Evolutionary conservation across 2,113 vertebrate species (phyloP), one percentile per base, ranked within the genome.

Genomic region (Gambusia holbrooki): DNA sequence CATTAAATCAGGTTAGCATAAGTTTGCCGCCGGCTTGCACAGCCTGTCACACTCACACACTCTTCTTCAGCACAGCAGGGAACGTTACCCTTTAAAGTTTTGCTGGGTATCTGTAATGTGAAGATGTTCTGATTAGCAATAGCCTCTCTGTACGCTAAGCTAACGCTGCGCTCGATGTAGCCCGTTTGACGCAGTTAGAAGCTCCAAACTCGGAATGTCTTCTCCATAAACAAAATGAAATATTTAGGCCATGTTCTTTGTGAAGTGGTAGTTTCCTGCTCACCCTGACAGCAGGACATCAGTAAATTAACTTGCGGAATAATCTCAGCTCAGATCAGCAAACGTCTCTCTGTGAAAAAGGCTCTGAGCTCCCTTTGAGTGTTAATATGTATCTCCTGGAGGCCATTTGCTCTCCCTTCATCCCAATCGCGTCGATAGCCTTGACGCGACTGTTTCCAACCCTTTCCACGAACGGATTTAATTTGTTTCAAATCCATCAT

Each of bases 401-500:
- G 22, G 61, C 70, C 15, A 14, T 3, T 67, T 63, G n/a, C 77
- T 30, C 70, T 74, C 45, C 25, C 35, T 58, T 73, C 15, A 32
- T 67, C 32, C 67, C 40, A 60, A 40, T n/a, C 51, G 32, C 22
- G 71, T 74, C 60, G 45, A 71, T 66, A 75, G 54, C 71, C 51
- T 51, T 29, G 30, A 79, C 71, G 62, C n/a, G 28, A 4, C 37
- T 45, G 42, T 83, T 88, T 87, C 74, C 65, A 27, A 45, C 37
- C 29, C 62, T 68, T 73, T 64, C 69, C 83, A 73, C 27, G 0
- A 65, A 62, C 69, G 73, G n/a, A 78, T 80, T 84, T 77, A 74
- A 88, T 89, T 84, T 62, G 58, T 62, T 82, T 75, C 61, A 82
- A 80, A 88, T 82, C 80, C 80, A 51, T 81, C 32, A 27, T 79